A percentile compares a stretch with the other conserved stretches of the same genome.
These are phyloP conservation scores for Drosophila quinaria DNA, from an alignment of 2,888 invertebrate species.

Conservation along the genomic window DNA sequence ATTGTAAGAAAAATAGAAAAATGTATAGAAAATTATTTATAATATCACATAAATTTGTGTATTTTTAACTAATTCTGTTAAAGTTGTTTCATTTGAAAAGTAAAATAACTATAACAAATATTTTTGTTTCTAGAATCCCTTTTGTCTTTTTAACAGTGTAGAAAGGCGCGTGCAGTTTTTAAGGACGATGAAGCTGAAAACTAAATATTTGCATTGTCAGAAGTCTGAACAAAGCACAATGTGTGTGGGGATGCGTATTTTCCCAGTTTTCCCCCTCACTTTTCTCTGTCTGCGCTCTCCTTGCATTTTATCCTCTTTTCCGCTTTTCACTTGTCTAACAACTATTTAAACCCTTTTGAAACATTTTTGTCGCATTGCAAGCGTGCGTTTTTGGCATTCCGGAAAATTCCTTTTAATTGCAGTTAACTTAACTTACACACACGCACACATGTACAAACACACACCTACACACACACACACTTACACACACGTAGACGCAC, in stretches of 20 bases:
- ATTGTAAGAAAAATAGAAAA: too few relatives aligned
- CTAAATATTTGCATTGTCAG: conserved; percentile 22
- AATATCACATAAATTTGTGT: too few relatives aligned
- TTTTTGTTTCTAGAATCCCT: background rate
- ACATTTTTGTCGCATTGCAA: background rate
- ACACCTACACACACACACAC: conserved; percentile 7
- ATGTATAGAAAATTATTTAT: too few relatives aligned
- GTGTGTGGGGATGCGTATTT: conserved; percentile 1
- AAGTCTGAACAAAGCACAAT: conserved; percentile 1
- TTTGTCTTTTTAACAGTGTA: background rate
- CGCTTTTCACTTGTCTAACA: background rate
- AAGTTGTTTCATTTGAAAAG: too few relatives aligned
- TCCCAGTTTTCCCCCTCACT: background rate
- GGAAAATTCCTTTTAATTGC: conserved; percentile 50
- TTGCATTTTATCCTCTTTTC: background rate
- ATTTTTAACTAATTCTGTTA: too few relatives aligned
- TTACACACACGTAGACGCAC: conserved; percentile 23
- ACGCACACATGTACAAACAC: conserved; percentile 14
- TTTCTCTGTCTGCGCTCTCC: background rate
- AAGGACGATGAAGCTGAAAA: conserved; percentile 7
- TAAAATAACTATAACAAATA: background rate
- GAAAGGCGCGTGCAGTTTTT: background rate
- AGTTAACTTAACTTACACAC: conserved; percentile 32
- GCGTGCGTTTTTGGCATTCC: conserved; percentile 26
- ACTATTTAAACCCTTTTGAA: conserved; percentile 5